Evolutionary conservation across 2,797 vertebrate species (phyloP).

Genomic region (Prunella strophiata): DNA sequence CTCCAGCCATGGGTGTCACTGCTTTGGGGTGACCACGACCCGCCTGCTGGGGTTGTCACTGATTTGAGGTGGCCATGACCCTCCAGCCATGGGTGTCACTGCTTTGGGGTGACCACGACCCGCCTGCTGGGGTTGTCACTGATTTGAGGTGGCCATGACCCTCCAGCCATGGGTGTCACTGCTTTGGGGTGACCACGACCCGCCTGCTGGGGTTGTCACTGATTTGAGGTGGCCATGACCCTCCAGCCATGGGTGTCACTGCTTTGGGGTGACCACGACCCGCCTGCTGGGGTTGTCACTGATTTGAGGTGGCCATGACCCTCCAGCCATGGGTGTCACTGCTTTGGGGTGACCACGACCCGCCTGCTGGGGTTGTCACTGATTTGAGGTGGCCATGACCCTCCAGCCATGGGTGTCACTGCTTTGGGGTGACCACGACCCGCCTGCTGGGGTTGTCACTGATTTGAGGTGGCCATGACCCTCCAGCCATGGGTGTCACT

Average conservation of each 20-base stretch:
- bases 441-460: not conserved
- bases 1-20: too few species aligned
- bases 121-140: not conserved
- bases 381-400: too few species aligned
- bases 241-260: not conserved
- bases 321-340: too few species aligned
- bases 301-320: slow-evolving; percentile 68
- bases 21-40: too few species aligned
- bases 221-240: too few species aligned
- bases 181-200: not conserved
- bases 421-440: not conserved
- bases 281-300: accelerated
- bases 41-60: too few species aligned
- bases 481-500: not conserved
- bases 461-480: too few species aligned
- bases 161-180: not conserved
- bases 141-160: not conserved
- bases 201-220: not conserved
- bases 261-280: not conserved
- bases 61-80: not conserved
- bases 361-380: too few species aligned
- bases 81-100: not conserved
- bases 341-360: too few species aligned
- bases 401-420: accelerated
- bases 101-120: too few species aligned